These are phyloP conservation scores for Cranoglanis bouderius DNA, from an alignment of 2,113 vertebrate genomes.

Conservation along the genomic window DNA sequence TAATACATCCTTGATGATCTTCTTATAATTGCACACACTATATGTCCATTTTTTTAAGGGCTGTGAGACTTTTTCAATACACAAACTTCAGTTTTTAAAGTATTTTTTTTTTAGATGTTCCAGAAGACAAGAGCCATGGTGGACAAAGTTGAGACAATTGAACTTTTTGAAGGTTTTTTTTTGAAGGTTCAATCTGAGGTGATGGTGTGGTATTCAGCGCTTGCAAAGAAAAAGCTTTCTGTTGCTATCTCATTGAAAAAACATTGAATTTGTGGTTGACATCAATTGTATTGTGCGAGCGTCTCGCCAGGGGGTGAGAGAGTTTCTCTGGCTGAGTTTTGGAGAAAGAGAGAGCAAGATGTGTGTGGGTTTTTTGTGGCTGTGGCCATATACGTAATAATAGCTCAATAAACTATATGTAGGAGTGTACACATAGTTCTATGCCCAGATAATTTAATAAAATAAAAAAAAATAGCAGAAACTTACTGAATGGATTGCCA, in stretches of 20 bases:
- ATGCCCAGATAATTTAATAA: neutral
- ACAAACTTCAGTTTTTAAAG: neutral
- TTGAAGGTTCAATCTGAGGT: neutral
- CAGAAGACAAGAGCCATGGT: neutral
- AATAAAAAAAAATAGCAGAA: neutral
- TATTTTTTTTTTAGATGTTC: neutral
- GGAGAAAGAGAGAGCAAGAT: neutral
- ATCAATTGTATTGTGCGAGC: neutral
- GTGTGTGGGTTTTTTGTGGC: neutral
- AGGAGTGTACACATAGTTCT: neutral
- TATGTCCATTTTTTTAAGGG: neutral
- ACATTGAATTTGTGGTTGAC: constrained; percentile 27
- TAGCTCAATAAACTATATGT: neutral
- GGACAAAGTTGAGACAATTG: neutral
- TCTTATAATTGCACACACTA: neutral
- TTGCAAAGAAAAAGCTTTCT: neutral
- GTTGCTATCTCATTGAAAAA: constrained; percentile 27
- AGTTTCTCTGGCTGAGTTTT: neutral
- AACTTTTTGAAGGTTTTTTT: constrained; percentile 12
- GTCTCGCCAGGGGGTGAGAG: neutral
- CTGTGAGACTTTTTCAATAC: neutral
- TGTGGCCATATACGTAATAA: neutral
- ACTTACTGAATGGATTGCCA: neutral
- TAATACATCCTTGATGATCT: neutral
- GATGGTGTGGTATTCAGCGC: constrained; percentile 1